phyloP scores from a whole-genome alignment of 37 sponge, comb jelly and placozoan species.

The Beroe ovata region DNA sequence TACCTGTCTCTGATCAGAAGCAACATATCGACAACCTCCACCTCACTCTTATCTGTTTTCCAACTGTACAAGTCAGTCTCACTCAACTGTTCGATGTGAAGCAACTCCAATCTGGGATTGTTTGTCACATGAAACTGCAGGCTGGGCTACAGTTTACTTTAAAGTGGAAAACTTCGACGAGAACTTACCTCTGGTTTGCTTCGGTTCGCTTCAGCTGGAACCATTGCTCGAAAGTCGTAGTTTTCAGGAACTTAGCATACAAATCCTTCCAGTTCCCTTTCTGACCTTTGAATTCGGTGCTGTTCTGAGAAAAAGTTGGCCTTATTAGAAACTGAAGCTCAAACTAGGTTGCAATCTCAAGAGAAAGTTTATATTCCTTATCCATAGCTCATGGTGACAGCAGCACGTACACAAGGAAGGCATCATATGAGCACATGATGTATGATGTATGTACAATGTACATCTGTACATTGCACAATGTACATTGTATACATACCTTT shows the following conservation, averaged over 20 bases:
- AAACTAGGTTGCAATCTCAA: too few species aligned
- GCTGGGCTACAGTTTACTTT: too few species aligned
- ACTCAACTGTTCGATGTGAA: conserved; percentile 32
- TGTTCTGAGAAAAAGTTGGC: too few species aligned
- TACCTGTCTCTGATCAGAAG: conserved; percentile 40
- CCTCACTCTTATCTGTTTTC: conserved; percentile 1
- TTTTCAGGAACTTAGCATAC: conserved; percentile 69
- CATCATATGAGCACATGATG: not conserved
- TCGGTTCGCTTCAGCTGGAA: conserved; percentile 74
- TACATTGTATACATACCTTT: not conserved
- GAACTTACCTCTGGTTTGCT: conserved; percentile 74
- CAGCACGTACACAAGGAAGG: too few species aligned
- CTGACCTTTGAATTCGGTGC: not conserved
- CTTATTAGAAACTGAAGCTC: too few species aligned
- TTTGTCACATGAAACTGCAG: too few species aligned
- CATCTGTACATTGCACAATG: not conserved
- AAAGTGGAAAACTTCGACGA: not conserved
- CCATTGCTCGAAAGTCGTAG: conserved; percentile 86
- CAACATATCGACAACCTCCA: conserved; percentile 30
- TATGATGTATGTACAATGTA: not conserved
- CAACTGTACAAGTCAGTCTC: conserved; percentile 21
- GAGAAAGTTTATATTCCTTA: too few species aligned
- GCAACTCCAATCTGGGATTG: conserved; percentile 18
- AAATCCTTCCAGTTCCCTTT: not conserved
- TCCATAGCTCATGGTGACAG: too few species aligned